Percentiles rank a stretch among this genome's conserved stretches.
These are phyloP conservation scores for Drosophila rellima DNA, from an alignment of 2,888 invertebrate genomes.

Conservation along the genomic window DNA sequence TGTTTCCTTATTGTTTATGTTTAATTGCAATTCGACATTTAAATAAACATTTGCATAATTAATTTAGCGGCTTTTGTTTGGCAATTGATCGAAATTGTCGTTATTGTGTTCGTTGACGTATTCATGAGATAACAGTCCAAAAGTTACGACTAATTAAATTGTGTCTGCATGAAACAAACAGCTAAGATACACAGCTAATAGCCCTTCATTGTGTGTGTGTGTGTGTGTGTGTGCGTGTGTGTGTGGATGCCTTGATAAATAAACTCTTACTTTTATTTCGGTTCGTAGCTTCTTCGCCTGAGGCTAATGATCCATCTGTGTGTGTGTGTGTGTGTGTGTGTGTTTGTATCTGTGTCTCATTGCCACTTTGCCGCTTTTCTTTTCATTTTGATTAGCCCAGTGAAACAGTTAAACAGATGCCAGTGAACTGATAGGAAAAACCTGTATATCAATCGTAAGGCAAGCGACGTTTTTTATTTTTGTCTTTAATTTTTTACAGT, in stretches of 20 bases:
- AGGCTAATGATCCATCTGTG: conserved; percentile 13
- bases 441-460: conserved; percentile 20
- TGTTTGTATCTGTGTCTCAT: neutral
- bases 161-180: conserved; percentile 51
- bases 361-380: conserved; percentile 41
- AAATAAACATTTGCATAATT: conserved; percentile 57
- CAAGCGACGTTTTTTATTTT: neutral
- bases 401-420: conserved; percentile 49
- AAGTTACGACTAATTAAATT: conserved; percentile 70
- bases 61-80: conserved; percentile 47
- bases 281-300: neutral
- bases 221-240: conserved; percentile 61
- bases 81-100: conserved; percentile 52
- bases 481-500: neutral
- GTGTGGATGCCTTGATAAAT: conserved; percentile 31
- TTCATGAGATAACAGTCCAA: conserved; percentile 71
- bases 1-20: conserved; percentile 1
- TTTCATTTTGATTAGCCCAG: conserved; percentile 52
- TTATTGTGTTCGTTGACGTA: conserved; percentile 28
- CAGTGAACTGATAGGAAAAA: conserved; percentile 36
- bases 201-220: conserved; percentile 66
- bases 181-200: conserved; percentile 56
- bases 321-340: neutral
- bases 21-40: conserved; percentile 4
- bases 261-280: conserved; percentile 27